Base-by-base conservation (phyloP, 2,113 vertebrate species). In the Alectura lathami region DNA sequence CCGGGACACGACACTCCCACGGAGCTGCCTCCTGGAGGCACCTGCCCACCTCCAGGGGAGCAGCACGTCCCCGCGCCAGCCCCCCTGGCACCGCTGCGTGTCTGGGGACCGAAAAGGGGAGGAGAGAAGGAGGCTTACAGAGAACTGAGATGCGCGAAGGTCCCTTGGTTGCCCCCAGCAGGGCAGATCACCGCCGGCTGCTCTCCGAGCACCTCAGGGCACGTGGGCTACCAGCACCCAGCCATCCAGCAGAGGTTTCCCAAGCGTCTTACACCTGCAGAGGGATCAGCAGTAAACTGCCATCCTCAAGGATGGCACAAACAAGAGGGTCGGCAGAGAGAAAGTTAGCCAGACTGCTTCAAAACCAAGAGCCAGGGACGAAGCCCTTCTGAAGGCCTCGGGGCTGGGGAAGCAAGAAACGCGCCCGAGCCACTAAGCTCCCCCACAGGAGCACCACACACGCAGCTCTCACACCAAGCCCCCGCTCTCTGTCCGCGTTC, bases 351-450 rank as follows among this genome's bases (percentile, higher is more conserved):
- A 40, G 34, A 32, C 24, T 8, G 8, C 6, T 20, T 3, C 6
- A n/a, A n/a, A n/a, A n/a, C n/a, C n/a, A n/a, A 54, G 57, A 48
- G 66, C 68, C 43, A 21, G 27, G 57, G 64, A 48, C 7, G 36
- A 62, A 62, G 18, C 68, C 13, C 83, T 59, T 15, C n/a, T 38
- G 45, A 42, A 74, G 27, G 27, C 68, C 86, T 72, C 51, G 56
- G 85, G 84, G 79, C 82, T 83, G 69, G 88, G 84, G 64, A 92
- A 90, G 78, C 29, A 83, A 94, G 84, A 45, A 85, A 9, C 36
- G 34, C 0, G 38, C 63, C 63, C 16, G 7, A 43, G 48, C 75
- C 70, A 80, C 53, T 21, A 88, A 24, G 7, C 34, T 72, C 78
- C 89, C 84, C 67, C 89, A 60, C 4, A 75, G 88, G n/a, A 54